Evolutionary conservation across 2,113 vertebrate genomes (phyloP).

Genomic region (Glareola pratincola): DNA sequence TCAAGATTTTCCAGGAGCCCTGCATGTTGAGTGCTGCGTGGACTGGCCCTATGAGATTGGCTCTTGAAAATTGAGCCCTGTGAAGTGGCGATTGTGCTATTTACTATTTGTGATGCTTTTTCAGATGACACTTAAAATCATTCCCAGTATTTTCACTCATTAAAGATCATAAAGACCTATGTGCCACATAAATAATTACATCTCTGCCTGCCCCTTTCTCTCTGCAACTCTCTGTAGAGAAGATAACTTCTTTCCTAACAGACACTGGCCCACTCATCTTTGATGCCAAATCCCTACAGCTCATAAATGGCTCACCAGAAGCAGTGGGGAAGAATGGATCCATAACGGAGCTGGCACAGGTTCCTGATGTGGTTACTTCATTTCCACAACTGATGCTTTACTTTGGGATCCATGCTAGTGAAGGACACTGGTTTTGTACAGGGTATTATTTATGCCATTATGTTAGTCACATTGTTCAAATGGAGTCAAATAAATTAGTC

Average conservation of each 20-base stretch:
- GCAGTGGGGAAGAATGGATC: neutral
- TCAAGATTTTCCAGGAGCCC: neutral
- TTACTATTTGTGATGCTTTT: neutral
- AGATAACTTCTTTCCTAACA: neutral
- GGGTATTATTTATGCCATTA: neutral
- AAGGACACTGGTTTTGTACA: neutral
- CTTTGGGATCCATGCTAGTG: neutral
- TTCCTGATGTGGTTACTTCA: neutral
- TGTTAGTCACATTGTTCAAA: neutral
- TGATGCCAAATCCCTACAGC: neutral
- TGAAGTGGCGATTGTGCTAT: neutral
- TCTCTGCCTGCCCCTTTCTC: neutral
- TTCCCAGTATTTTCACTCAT: neutral
- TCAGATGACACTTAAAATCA: neutral
- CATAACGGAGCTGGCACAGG: neutral
- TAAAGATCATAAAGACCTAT: neutral
- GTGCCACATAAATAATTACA: neutral
- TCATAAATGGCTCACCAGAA: neutral
- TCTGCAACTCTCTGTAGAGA: neutral
- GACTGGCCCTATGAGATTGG: neutral
- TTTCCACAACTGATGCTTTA: neutral
- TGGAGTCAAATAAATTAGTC: neutral
- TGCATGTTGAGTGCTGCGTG: neutral
- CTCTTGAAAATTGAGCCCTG: neutral
- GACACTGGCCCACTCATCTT: neutral